phyloP scores from a whole-genome alignment of 2,888 invertebrate species.

The Conops quadrifasciatus region DNA sequence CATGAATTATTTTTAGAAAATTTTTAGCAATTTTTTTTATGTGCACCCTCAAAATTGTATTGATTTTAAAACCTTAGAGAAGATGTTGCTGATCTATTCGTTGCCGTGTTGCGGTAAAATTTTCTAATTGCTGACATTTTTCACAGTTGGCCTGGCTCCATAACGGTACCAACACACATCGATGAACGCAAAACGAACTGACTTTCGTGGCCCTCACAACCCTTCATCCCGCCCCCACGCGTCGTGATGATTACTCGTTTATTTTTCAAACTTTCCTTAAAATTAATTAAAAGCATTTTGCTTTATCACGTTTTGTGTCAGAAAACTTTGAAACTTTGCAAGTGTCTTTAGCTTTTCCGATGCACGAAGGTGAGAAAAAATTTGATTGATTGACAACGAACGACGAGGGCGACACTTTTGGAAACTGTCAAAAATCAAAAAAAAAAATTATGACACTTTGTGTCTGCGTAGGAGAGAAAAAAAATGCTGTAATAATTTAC shows the following conservation, averaged over 20 bases:
- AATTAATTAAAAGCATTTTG: slow-evolving; percentile 2
- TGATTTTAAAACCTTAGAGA: not conserved
- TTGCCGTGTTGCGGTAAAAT: not conserved
- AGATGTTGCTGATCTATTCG: too few relatives aligned
- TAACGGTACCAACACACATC: not conserved
- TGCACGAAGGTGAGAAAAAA: too few relatives aligned
- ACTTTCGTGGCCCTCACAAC: too few relatives aligned
- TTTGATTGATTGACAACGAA: too few relatives aligned
- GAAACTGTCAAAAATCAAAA: not conserved
- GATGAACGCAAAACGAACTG: too few relatives aligned
- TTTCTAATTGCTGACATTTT: not conserved
- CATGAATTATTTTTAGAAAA: too few relatives aligned
- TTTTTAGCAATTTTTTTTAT: too few relatives aligned
- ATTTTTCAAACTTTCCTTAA: not conserved
- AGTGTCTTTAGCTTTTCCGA: too few relatives aligned
- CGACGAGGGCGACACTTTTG: too few relatives aligned
- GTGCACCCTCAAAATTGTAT: not conserved
- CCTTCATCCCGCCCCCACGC: too few relatives aligned
- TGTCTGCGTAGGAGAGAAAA: not conserved
- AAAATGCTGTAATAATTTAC: not conserved
- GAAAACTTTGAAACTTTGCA: not conserved
- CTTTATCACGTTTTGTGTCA: not conserved
- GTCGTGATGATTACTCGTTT: too few relatives aligned
- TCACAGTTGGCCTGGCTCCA: not conserved
- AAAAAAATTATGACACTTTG: too few relatives aligned